phyloP scores from a whole-genome alignment of 2,888 invertebrate genomes.

The Trichopoda pennipes region DNA sequence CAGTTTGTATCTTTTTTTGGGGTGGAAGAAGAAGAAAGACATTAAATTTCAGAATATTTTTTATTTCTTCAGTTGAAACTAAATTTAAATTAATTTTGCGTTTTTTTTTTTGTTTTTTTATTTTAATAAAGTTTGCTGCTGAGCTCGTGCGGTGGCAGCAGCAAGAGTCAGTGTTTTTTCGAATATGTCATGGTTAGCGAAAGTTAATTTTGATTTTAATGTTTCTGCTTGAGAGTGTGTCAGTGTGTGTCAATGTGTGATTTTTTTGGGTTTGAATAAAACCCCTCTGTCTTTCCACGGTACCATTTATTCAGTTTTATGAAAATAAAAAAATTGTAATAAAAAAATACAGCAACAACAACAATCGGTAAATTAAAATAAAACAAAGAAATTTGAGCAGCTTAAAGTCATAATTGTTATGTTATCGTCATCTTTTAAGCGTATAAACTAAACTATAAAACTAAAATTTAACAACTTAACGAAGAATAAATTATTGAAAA shows the following conservation, averaged over 20 bases:
- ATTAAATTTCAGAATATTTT: slow-evolving; percentile 9
- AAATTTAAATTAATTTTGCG: slow-evolving; percentile 2
- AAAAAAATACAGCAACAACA: not conserved
- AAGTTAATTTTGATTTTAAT: slow-evolving; percentile 44
- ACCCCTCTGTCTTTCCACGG: slow-evolving; percentile 3
- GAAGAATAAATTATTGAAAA: not conserved
- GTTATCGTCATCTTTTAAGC: not conserved
- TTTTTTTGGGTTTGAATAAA: slow-evolving; percentile 19
- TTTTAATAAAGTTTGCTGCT: not conserved
- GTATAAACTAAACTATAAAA: not conserved
- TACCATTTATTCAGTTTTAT: not conserved
- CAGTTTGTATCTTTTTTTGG: not conserved
- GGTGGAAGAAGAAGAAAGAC: not conserved
- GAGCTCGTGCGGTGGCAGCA: not conserved
- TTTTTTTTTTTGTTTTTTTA: slow-evolving; percentile 10
- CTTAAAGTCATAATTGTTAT: not conserved
- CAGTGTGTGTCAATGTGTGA: too few species aligned
- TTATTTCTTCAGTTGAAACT: not conserved
- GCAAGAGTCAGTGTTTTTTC: slow-evolving; percentile 45
- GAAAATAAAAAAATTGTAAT: slow-evolving; percentile 1
- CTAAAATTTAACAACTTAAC: not conserved
- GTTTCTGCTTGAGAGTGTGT: too few species aligned
- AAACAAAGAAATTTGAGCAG: slow-evolving; percentile 22
- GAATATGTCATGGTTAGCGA: slow-evolving; percentile 63
- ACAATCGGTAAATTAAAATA: slow-evolving; percentile 21